Conservation (phyloP, 2,113 vertebrate genomes). For the Heptranchias perlo region DNA sequence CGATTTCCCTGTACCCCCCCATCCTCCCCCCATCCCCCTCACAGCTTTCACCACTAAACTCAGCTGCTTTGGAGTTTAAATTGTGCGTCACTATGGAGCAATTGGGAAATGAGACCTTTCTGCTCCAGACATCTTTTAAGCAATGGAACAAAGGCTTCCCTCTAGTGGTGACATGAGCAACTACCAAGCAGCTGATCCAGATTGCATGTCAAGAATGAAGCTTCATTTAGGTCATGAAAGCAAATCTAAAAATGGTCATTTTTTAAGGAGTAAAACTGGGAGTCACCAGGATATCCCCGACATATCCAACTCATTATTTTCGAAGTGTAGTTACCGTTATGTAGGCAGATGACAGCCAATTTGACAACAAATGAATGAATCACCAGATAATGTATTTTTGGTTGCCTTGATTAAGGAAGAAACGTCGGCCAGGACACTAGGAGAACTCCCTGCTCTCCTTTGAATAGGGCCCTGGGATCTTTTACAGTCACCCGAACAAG, state of each 20-base stretch:
- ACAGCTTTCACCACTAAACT: background rate
- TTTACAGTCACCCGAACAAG: too few relatives aligned
- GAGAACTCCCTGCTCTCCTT: too few relatives aligned
- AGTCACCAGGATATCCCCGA: background rate
- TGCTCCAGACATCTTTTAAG: background rate
- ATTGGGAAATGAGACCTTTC: background rate
- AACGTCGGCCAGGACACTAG: too few relatives aligned
- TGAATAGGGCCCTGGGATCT: too few relatives aligned
- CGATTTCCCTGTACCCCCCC: too few relatives aligned
- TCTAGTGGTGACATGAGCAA: background rate
- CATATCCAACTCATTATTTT: background rate
- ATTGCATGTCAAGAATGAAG: background rate
- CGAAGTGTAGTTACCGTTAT: too few relatives aligned
- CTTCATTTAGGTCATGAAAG: background rate
- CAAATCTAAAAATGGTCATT: background rate
- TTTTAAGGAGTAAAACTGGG: background rate
- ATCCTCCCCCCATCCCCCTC: too few relatives aligned
- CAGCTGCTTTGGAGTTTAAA: background rate
- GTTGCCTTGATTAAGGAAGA: too few relatives aligned
- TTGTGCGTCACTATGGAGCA: background rate
- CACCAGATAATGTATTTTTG: too few relatives aligned
- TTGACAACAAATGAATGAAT: too few relatives aligned
- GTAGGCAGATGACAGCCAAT: background rate
- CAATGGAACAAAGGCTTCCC: background rate
- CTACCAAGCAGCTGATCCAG: background rate